phyloP scores from a whole-genome alignment of 2,797 vertebrate species.

The Kryptolebias ocellatus region DNA sequence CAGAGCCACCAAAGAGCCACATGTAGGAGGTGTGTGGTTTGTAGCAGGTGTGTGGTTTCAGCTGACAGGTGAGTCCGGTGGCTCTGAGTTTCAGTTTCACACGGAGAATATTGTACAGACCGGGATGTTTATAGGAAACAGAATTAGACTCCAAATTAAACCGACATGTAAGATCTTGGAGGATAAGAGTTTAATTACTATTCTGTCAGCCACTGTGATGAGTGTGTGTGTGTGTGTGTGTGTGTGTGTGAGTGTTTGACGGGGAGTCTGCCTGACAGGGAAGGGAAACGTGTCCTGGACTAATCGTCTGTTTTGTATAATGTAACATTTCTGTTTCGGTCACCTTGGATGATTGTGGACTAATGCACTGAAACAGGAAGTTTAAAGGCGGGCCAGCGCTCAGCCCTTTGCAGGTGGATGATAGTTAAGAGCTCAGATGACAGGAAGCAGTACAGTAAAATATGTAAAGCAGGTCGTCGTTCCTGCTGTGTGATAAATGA shows the following conservation, averaged over 20 bases:
- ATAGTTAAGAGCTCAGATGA: neutral
- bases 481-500: neutral
- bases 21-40: too few species aligned
- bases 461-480: neutral
- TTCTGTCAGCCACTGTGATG: neutral
- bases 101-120: too few species aligned
- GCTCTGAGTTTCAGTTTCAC: too few species aligned
- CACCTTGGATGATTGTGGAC: neutral
- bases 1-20: too few species aligned
- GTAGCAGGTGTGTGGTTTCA: too few species aligned
- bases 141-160: neutral
- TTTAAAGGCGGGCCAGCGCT: neutral
- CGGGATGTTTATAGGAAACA: neutral
- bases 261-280: neutral
- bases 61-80: too few species aligned
- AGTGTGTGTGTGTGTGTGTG: too few species aligned
- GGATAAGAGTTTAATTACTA: slow-evolving; percentile 1
- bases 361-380: neutral
- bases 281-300: neutral
- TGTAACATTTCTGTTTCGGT: neutral
- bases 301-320: neutral
- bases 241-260: too few species aligned
- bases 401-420: neutral
- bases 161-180: neutral
- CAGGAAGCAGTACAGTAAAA: neutral